Evolutionary conservation across 1,140 invertebrate species (phyloP), one percentile per base, ranked within the genome.

Genomic region (Ceratina calcarata): DNA sequence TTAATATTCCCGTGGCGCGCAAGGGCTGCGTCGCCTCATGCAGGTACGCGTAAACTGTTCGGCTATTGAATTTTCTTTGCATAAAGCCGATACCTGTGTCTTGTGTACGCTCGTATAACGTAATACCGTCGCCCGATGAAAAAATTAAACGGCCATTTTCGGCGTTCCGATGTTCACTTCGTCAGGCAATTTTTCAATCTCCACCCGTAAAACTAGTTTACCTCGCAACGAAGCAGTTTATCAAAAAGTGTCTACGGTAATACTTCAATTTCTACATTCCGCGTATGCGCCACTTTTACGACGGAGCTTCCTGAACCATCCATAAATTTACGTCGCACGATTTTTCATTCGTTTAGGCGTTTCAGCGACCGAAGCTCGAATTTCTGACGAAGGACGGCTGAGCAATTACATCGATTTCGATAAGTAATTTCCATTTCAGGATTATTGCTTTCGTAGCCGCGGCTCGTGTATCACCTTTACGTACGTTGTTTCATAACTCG

Each of bases 31-130:
- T 75, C 76, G 45, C 8, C 27, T 32, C 27, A 32, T 32, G 81
- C 78, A 76, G 68, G 79, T 64, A 82, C 76, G 81, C 83, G 89
- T 89, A 90, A 90, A 90, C 82, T 84, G 84, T 84, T 73, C 74
- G 71, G 81, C 82, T 83, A 90, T 90, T 89, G 89, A 88, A 90
- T 89, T 90, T 90, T 86, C 74, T 60, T 70, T 76, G 71, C 66
- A 58, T 62, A 57, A 61, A 65, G 57, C 67, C 60, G 58, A 69
- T 69, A 24, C 27, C 27, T 32, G 27, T 32, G 27, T 32, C 67
- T 69, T 51, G 67, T 69, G 16, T 69, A 55, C 57, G 45, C 65
- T 67, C 69, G 53, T 61, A 79, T 80, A 80, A 80, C 51, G 69
- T 55, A 82, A 82, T 82, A 68, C 67, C 62, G 32, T 71, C 53